phyloP scores from a whole-genome alignment of 2,797 vertebrate genomes.

The Acanthis flammea region DNA sequence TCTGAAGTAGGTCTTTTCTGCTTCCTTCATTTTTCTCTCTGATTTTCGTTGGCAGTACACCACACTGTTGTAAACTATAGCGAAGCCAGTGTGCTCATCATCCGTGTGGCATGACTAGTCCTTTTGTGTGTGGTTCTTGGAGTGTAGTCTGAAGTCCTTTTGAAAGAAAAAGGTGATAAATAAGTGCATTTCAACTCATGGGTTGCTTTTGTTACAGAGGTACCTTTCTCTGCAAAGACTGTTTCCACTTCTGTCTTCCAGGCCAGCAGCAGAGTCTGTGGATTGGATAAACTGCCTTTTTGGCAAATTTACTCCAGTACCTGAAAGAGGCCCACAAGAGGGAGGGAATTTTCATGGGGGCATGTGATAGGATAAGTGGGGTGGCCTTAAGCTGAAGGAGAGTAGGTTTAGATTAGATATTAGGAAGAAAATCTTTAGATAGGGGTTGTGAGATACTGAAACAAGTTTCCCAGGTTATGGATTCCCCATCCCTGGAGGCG shows the following conservation, averaged over 20 bases:
- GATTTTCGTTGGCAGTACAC: neutral
- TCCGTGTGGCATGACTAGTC: neutral
- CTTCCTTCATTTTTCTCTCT: neutral
- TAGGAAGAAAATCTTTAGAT: neutral
- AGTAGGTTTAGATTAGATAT: neutral
- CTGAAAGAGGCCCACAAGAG: neutral
- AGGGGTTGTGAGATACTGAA: neutral
- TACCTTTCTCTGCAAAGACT: neutral
- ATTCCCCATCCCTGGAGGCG: neutral
- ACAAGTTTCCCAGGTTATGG: neutral
- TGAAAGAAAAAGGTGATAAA: neutral
- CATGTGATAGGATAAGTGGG: neutral
- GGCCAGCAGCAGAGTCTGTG: neutral
- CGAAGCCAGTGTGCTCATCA: neutral
- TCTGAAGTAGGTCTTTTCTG: neutral
- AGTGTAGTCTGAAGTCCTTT: neutral
- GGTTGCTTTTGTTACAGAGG: neutral
- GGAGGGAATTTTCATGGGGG: neutral
- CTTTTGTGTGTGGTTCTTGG: neutral
- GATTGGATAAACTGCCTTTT: neutral
- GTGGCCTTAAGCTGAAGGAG: neutral
- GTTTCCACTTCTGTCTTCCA: neutral
- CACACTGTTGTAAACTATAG: neutral
- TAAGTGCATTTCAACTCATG: neutral
- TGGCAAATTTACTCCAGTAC: neutral